Evolutionary conservation across 1,140 invertebrate genomes (phyloP).

Genomic region (Heliothis virescens): DNA sequence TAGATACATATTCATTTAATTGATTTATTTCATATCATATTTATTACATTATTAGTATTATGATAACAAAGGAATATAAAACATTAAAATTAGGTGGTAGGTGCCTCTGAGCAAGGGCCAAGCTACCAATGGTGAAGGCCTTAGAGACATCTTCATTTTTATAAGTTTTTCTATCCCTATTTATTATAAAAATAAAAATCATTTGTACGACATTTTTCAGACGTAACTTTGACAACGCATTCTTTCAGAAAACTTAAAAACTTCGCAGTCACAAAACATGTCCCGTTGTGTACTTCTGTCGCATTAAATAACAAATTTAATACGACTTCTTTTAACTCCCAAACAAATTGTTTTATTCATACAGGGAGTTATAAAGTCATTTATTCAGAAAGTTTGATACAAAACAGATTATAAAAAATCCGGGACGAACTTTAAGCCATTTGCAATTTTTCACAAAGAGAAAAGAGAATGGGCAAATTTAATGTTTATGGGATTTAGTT

Average conservation of each 20-base stretch:
- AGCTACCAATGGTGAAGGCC: too few relatives aligned
- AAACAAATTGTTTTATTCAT: slow-evolving; percentile 39
- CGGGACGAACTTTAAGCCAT: neutral
- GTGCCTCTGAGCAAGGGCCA: too few relatives aligned
- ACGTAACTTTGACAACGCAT: slow-evolving; percentile 2
- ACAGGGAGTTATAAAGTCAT: slow-evolving; percentile 28
- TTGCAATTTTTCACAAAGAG: neutral
- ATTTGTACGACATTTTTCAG: slow-evolving; percentile 12
- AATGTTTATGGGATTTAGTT: too few relatives aligned
- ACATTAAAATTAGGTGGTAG: too few relatives aligned
- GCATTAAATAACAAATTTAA: neutral
- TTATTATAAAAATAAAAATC: slow-evolving; percentile 1
- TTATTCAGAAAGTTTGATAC: slow-evolving; percentile 30
- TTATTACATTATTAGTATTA: too few relatives aligned
- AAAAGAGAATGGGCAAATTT: neutral
- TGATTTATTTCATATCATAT: too few relatives aligned
- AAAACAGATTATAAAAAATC: slow-evolving; percentile 6
- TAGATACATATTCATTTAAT: too few relatives aligned
- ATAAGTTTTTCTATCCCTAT: neutral
- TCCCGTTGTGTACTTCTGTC: neutral
- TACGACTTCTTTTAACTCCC: slow-evolving; percentile 23
- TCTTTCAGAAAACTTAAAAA: slow-evolving; percentile 4
- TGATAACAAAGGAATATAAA: too few relatives aligned
- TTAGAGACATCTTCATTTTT: slow-evolving; percentile 6
- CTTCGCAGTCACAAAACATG: neutral